phyloP scores from a whole-genome alignment of 2,888 invertebrate genomes.

The Hetaerina titia region DNA sequence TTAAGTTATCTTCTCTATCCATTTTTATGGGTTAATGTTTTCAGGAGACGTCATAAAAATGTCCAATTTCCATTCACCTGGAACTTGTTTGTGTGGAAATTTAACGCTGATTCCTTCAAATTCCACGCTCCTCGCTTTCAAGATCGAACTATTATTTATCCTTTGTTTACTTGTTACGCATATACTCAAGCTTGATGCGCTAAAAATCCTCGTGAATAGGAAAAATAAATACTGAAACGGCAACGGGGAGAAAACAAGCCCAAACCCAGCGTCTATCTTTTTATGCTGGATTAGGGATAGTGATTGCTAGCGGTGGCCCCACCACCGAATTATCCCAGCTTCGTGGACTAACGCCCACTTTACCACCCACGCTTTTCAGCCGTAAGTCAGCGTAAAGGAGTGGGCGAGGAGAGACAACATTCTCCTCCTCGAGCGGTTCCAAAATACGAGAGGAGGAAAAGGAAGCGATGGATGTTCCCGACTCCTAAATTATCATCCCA shows the following conservation, averaged over 20 bases:
- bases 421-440: background rate
- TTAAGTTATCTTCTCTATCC: background rate
- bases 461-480: background rate
- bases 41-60: background rate
- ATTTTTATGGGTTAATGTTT: background rate
- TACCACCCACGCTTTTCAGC: background rate
- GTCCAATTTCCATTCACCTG: background rate
- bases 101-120: background rate
- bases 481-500: conserved; percentile 30
- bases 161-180: too few species aligned
- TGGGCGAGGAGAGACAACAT: background rate
- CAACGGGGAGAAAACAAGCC: too few species aligned
- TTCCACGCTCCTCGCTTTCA: too few species aligned
- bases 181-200: too few species aligned
- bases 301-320: too few species aligned
- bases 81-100: background rate
- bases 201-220: too few species aligned
- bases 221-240: too few species aligned
- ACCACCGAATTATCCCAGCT: too few species aligned
- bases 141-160: background rate
- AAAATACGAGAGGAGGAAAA: conserved; percentile 9
- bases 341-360: background rate
- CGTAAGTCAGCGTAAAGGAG: background rate
- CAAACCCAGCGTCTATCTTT: too few species aligned
- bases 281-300: too few species aligned